A percentile compares a stretch with the other conserved stretches of the same genome.
phyloP scores from a whole-genome alignment of 2,888 invertebrate species.

The Yponomeuta malinellus region DNA sequence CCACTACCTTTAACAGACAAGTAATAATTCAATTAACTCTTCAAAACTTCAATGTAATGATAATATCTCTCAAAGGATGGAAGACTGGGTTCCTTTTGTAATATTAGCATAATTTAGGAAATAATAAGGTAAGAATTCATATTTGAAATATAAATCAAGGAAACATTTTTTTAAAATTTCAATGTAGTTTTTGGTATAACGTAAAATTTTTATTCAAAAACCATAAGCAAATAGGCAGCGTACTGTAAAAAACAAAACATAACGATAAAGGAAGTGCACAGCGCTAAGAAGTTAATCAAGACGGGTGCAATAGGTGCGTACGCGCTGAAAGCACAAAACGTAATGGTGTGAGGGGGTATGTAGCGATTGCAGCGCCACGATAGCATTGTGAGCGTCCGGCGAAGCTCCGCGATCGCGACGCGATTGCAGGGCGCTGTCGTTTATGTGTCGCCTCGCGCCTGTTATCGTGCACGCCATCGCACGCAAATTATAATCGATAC shows the following conservation, averaged over 20 bases:
- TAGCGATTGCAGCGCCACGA: slow-evolving; percentile 67
- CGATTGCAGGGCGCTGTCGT: slow-evolving; percentile 51
- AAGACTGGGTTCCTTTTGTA: too few relatives aligned
- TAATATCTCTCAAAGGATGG: too few relatives aligned
- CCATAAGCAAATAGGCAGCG: neutral
- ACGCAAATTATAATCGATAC: slow-evolving; percentile 77
- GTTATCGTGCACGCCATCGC: slow-evolving; percentile 65
- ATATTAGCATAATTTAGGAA: too few relatives aligned
- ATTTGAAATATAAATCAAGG: too few relatives aligned
- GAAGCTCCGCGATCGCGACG: slow-evolving; percentile 58
- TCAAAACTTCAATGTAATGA: too few relatives aligned
- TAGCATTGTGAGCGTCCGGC: slow-evolving; percentile 65
- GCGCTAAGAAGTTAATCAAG: slow-evolving; percentile 40
- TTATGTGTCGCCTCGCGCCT: slow-evolving; percentile 66
- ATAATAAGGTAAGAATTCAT: too few relatives aligned
- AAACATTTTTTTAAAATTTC: too few relatives aligned
- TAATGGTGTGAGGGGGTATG: slow-evolving; percentile 67
- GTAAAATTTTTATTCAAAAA: neutral
- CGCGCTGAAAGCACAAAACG: slow-evolving; percentile 58
- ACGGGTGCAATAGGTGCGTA: slow-evolving; percentile 41
- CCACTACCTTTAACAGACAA: too few relatives aligned
- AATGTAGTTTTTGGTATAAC: too few relatives aligned
- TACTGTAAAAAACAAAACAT: neutral
- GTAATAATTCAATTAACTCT: too few relatives aligned
- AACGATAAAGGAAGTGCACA: slow-evolving; percentile 7